Conservation (phyloP, 2,888 invertebrate species). For the Piscicola geometra region DNA sequence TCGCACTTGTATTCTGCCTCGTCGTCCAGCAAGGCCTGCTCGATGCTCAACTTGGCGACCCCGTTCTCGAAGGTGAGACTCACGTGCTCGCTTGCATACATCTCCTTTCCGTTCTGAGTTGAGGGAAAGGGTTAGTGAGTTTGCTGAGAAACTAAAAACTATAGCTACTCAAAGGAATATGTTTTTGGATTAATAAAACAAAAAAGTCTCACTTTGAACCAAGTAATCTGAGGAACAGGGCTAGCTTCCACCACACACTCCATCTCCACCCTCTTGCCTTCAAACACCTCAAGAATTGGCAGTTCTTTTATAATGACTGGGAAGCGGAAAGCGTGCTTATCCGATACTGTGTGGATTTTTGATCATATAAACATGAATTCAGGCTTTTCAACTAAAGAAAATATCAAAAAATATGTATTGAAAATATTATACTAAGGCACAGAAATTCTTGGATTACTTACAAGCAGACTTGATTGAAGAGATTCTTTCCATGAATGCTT, state of each 20-base stretch:
- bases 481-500: slow-evolving; percentile 29
- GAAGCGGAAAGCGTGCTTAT: slow-evolving; percentile 24
- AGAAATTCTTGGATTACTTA: background rate
- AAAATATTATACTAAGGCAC: too few relatives aligned
- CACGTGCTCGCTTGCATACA: slow-evolving; percentile 40
- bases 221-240: slow-evolving; percentile 26
- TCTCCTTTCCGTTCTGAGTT: slow-evolving; percentile 44
- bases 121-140: too few relatives aligned
- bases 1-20: slow-evolving; percentile 81
- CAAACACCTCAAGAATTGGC: slow-evolving; percentile 28
- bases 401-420: too few relatives aligned
- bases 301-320: slow-evolving; percentile 32
- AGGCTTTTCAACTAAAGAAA: too few relatives aligned
- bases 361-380: too few relatives aligned
- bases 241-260: slow-evolving; percentile 30
- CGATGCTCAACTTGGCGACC: slow-evolving; percentile 67
- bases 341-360: slow-evolving; percentile 8
- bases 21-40: slow-evolving; percentile 81
- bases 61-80: slow-evolving; percentile 48
- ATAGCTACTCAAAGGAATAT: too few relatives aligned
- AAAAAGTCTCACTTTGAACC: slow-evolving; percentile 26
- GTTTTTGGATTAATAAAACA: too few relatives aligned
- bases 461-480: slow-evolving; percentile 28
- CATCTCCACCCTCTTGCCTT: slow-evolving; percentile 19
- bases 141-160: too few relatives aligned